Evolutionary conservation across 2,888 invertebrate species (phyloP), one percentile per base, ranked within the genome.

Genomic region (Bembecia ichneumoniformis): DNA sequence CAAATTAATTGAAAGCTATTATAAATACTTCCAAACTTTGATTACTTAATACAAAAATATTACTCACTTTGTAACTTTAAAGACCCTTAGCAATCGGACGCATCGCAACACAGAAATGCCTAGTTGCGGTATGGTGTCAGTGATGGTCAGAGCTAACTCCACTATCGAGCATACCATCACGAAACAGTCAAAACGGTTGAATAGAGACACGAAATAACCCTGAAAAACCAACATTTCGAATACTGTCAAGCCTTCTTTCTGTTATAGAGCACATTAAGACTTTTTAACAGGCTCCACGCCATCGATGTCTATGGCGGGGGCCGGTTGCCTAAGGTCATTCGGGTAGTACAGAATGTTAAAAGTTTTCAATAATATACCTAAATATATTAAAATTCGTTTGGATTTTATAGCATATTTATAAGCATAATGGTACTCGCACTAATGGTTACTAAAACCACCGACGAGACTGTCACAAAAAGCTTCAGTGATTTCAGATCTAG

Each of bases 171-270:
- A 98, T 73, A 99, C 92, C 74, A 99, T 99, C 62, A 99, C 99
- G 83, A 99, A 99, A 87, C 98, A 99, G 87, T 99, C 99, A 84
- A 99, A 99, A 43, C 99, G 95, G 87, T 99, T 99, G 90, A 99
- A 99, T 52, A 99, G 89, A 17, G 99, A 99, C 48, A 99, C 97
- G 82, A 99, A 99, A 87, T 99, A 99, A 58, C 97, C 97, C 93
- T 98, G 90, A 1, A 72, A 70, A 16, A 36, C n/a, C 35, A 47
- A 48, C 49, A 20, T 20, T 20, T 20, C 7, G 20, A 20, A 20
- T 20, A 7, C 20, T 7, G 5, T 20, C 5, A 20, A 17, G 17
- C 5, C 4, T 20, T 20, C 4, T 5, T 5, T 20, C 20, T 40
- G 3, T 49, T 10, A 16, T 36, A 5, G 10, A n/a, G 17, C 40